Evolutionary conservation across 2,797 vertebrate species (phyloP).

Genomic region (Alectoris magna): DNA sequence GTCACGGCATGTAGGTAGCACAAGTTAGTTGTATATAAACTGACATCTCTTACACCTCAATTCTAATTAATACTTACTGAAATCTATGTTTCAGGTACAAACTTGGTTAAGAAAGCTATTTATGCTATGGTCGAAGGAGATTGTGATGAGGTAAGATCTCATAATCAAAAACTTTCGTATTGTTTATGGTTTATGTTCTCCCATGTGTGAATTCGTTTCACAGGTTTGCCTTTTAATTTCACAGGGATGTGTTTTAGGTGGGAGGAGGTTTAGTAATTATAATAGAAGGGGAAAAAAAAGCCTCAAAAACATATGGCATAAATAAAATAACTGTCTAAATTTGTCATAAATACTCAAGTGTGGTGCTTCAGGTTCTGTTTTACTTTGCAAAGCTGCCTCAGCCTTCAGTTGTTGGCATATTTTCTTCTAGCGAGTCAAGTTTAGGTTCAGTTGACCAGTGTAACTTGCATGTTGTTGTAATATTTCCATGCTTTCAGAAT

Average conservation of each 20-base stretch:
- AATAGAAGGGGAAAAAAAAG: not conserved
- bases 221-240: not conserved
- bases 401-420: rapidly evolving
- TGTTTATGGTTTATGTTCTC: constrained; percentile 23
- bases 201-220: not conserved
- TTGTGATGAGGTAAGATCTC: constrained; percentile 95
- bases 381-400: not conserved
- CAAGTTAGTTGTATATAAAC: not conserved
- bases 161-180: constrained; percentile 37
- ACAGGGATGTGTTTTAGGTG: not conserved
- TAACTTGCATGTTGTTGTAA: not conserved
- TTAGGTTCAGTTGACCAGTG: not conserved
- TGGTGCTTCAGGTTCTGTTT: not conserved
- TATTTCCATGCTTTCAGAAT: not conserved
- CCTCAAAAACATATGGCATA: not conserved
- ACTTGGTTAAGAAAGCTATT: constrained; percentile 99
- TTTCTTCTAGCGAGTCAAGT: not conserved
- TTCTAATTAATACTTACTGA: constrained; percentile 66
- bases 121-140: constrained; percentile 99
- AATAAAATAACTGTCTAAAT: not conserved
- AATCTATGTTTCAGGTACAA: constrained; percentile 92
- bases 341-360: not conserved
- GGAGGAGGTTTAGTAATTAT: not conserved
- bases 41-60: constrained; percentile 17
- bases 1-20: constrained; percentile 4